phyloP scores from a whole-genome alignment of 2,888 invertebrate species.

The Pammene aurita region DNA sequence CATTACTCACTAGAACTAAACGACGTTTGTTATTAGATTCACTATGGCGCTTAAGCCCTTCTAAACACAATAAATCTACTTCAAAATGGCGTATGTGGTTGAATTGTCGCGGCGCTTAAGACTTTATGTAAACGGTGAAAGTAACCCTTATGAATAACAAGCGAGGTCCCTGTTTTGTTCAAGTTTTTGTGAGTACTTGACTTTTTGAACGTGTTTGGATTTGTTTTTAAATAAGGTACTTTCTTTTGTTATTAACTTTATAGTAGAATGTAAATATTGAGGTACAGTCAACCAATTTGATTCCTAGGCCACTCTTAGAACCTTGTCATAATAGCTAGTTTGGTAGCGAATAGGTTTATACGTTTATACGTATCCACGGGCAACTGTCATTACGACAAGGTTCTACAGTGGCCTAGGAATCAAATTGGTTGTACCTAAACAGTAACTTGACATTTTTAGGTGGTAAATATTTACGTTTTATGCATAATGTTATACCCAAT shows the following conservation, averaged over 20 bases:
- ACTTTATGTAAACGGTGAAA: not conserved
- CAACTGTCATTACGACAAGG: no score
- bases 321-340: no score
- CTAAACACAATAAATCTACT: not conserved
- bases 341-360: no score
- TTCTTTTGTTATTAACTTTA: not conserved
- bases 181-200: conserved; percentile 18
- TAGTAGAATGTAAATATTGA: no score
- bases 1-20: not conserved
- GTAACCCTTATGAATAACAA: conserved; percentile 28
- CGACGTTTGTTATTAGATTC: not conserved
- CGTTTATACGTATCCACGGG: no score
- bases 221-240: conserved; percentile 2
- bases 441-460: no score
- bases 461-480: no score
- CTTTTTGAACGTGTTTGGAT: conserved; percentile 19
- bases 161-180: conserved; percentile 1
- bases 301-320: no score
- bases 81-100: not conserved
- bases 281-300: no score
- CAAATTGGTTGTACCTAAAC: no score
- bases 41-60: not conserved
- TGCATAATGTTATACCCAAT: no score
- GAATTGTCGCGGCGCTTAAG: not conserved
- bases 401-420: no score